Percentiles rank a stretch among this genome's conserved stretches.
phyloP scores from a whole-genome alignment of 2,113 vertebrate species.

The Eurypyga helias region DNA sequence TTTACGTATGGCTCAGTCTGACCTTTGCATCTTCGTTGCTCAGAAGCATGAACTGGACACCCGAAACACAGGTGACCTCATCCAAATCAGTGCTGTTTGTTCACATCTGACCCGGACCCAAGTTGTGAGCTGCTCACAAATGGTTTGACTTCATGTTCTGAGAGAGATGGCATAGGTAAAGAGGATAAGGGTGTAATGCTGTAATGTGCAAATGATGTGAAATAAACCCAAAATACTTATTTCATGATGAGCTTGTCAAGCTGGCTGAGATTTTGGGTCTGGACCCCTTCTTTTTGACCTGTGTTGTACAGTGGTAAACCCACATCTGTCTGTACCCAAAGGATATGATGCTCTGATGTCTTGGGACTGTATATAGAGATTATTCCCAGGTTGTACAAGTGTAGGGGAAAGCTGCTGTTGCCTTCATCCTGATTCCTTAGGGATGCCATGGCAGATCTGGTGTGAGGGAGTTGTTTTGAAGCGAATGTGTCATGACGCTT shows the following conservation, averaged over 20 bases:
- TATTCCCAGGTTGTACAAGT: neutral
- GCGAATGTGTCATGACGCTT: accelerated
- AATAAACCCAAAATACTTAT: neutral
- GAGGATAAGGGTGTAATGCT: neutral
- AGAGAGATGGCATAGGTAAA: neutral
- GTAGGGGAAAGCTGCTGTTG: neutral
- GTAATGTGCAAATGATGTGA: neutral
- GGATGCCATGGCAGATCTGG: neutral
- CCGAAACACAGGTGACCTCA: neutral
- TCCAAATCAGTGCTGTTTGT: neutral
- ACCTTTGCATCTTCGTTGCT: neutral
- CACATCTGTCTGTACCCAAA: neutral
- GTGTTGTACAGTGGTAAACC: neutral
- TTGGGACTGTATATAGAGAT: neutral
- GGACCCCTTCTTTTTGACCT: neutral
- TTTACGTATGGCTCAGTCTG: accelerated
- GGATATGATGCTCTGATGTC: neutral
- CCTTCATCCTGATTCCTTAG: neutral
- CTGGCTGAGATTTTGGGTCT: neutral
- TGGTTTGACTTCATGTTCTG: neutral
- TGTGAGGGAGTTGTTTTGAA: neutral
- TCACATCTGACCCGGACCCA: neutral
- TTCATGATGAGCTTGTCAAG: neutral
- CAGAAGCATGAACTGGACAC: neutral
- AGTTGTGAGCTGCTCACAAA: neutral